Conservation (phyloP, 1,140 invertebrate genomes). For the Belonocnema kinseyi region DNA sequence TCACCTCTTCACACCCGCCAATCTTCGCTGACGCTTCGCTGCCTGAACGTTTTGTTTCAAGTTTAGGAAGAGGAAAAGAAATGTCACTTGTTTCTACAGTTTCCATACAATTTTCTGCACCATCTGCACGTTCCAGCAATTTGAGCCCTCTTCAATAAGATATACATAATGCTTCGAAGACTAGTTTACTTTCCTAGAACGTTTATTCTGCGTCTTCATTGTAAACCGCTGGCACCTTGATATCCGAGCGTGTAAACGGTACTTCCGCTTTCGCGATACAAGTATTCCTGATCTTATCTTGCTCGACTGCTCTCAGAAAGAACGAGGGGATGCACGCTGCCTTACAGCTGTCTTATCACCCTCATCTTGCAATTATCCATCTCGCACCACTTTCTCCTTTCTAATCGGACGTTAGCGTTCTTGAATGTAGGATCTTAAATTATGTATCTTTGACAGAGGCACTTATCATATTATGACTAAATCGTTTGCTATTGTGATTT, state of each 20-base stretch:
- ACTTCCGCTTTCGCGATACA: constrained; percentile 42
- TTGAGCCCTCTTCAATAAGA: neutral
- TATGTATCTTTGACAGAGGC: constrained; percentile 25
- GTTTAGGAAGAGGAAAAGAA: constrained; percentile 5
- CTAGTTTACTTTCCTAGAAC: constrained; percentile 44
- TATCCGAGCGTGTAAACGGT: constrained; percentile 46
- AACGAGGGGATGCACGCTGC: constrained; percentile 36
- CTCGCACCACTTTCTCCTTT: constrained; percentile 44
- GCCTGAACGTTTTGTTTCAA: neutral
- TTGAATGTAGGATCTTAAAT: constrained; percentile 5
- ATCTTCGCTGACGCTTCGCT: constrained; percentile 13
- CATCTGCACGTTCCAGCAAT: neutral
- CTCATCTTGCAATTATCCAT: constrained; percentile 45
- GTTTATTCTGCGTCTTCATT: constrained; percentile 49
- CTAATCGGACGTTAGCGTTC: constrained; percentile 6
- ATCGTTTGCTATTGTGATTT: constrained; percentile 4
- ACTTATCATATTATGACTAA: constrained; percentile 5
- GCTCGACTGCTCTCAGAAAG: constrained; percentile 17
- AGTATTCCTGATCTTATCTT: constrained; percentile 45
- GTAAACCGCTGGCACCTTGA: constrained; percentile 42
- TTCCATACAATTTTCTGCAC: constrained; percentile 11
- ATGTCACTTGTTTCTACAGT: neutral
- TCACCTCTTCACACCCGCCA: neutral
- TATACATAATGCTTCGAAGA: constrained; percentile 19
- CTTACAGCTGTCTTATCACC: constrained; percentile 39